Evolutionary conservation across 2,797 vertebrate genomes (phyloP).

Genomic region (Cetoscarus ocellatus): DNA sequence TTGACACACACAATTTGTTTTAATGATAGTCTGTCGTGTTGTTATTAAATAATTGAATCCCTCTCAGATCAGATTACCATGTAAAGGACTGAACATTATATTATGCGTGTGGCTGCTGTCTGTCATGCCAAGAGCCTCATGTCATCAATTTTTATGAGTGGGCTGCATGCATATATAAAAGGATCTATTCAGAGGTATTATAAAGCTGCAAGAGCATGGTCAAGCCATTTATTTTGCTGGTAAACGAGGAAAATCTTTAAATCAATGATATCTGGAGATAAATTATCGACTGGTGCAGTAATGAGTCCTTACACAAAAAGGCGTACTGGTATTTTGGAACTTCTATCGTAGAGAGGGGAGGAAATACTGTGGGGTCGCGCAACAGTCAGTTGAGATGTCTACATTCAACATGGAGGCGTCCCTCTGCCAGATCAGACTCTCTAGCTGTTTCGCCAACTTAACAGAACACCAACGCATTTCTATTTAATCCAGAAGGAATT

Average conservation of each 20-base stretch:
- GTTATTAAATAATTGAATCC: slow-evolving; percentile 83
- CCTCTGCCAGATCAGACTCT: no score
- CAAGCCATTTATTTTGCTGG: slow-evolving; percentile 9
- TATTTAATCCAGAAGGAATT: no score
- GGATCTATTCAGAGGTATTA: slow-evolving; percentile 14
- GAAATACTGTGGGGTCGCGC: no score
- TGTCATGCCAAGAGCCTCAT: slow-evolving; percentile 45
- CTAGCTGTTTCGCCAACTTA: no score
- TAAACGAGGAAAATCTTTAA: slow-evolving; percentile 24
- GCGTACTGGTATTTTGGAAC: no score
- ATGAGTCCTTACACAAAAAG: no score
- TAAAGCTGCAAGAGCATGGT: slow-evolving; percentile 20
- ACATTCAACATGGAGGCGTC: no score
- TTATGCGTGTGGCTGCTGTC: slow-evolving; percentile 60
- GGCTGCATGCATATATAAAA: slow-evolving; percentile 22
- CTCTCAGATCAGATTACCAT: slow-evolving; percentile 80
- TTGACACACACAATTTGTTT: slow-evolving; percentile 82
- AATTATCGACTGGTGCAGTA: neutral
- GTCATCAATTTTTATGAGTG: slow-evolving; percentile 68
- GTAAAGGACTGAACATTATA: slow-evolving; percentile 64
- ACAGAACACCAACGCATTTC: no score
- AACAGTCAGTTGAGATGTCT: no score
- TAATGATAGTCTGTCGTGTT: slow-evolving; percentile 79
- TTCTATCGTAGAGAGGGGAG: no score
- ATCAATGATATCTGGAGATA: slow-evolving; percentile 23